A percentile compares a stretch with the other conserved stretches of the same genome.
Evolutionary conservation across 1,140 invertebrate genomes (phyloP).

Genomic region (Camponotus pennsylvanicus): DNA sequence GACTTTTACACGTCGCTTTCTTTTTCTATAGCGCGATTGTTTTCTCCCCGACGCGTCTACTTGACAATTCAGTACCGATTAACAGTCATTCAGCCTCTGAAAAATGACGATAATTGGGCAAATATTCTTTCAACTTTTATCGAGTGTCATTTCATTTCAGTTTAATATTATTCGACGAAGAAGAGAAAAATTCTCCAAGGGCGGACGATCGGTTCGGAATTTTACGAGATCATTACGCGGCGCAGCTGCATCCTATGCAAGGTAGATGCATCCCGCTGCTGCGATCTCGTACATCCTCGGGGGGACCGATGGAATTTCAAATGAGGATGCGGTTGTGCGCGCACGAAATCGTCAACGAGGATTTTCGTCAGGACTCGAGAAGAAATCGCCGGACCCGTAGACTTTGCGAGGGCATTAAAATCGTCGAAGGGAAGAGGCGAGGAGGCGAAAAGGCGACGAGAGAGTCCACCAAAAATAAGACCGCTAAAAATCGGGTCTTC

Average conservation of each 20-base stretch:
- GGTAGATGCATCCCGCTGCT: not conserved
- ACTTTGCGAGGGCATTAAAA: slow-evolving; percentile 36
- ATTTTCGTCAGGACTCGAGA: slow-evolving; percentile 40
- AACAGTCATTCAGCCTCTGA: not conserved
- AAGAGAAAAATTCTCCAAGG: not conserved
- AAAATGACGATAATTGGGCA: no score
- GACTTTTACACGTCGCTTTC: not conserved
- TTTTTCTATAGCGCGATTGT: not conserved
- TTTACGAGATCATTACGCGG: slow-evolving; percentile 57
- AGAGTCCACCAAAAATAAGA: slow-evolving; percentile 63
- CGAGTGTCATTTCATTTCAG: not conserved
- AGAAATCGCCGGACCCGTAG: not conserved
- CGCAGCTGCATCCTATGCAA: slow-evolving; percentile 43
- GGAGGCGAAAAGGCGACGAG: not conserved
- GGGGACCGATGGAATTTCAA: slow-evolving; percentile 50
- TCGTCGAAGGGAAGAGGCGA: not conserved
- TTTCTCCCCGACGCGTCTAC: not conserved
- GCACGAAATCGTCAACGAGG: slow-evolving; percentile 42
- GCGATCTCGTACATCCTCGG: slow-evolving; percentile 5
- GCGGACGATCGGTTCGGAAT: slow-evolving; percentile 14
- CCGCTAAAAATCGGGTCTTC: slow-evolving; percentile 65
- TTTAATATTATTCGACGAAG: not conserved
- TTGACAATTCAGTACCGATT: slow-evolving; percentile 19
- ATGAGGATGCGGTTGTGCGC: slow-evolving; percentile 50
- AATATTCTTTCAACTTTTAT: slow-evolving; percentile 2